Percentiles rank a stretch among this genome's conserved stretches.
Conservation (phyloP, 2,888 invertebrate species). For the Drosophila percnosoma region DNA sequence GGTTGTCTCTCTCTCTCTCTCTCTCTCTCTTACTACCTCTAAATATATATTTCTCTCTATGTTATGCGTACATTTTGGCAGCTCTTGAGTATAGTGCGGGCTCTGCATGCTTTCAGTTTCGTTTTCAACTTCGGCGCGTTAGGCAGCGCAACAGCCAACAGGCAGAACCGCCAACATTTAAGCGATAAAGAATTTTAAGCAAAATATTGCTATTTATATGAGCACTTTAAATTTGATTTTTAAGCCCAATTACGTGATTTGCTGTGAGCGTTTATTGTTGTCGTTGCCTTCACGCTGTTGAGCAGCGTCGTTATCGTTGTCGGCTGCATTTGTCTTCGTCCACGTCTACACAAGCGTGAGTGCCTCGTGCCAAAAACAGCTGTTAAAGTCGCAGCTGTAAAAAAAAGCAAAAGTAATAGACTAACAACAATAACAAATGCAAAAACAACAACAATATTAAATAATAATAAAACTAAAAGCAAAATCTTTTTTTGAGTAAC, state of each 20-base stretch:
- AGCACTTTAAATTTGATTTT: constrained; percentile 38
- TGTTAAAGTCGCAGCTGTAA: constrained; percentile 45
- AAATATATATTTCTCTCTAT: constrained; percentile 4
- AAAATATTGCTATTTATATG: constrained; percentile 34
- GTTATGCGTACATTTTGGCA: constrained; percentile 48
- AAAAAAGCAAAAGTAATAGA: constrained; percentile 17
- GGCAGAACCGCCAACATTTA: constrained; percentile 15
- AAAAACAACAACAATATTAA: constrained; percentile 17
- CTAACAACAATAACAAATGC: constrained; percentile 13
- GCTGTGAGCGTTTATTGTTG: constrained; percentile 20
- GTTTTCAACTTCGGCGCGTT: constrained; percentile 74
- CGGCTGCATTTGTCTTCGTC: constrained; percentile 4
- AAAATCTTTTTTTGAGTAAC: not conserved
- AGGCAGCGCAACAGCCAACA: constrained; percentile 44
- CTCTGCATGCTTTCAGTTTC: constrained; percentile 78
- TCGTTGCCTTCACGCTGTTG: constrained; percentile 40
- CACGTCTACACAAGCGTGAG: constrained; percentile 18
- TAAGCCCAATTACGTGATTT: constrained; percentile 72
- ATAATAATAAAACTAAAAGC: constrained; percentile 1
- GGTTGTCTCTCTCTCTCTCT: not conserved
- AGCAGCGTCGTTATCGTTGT: constrained; percentile 20
- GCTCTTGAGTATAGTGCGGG: constrained; percentile 50
- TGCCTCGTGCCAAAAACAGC: constrained; percentile 53
- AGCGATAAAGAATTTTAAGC: constrained; percentile 16
- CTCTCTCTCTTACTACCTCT: constrained; percentile 8